Conservation (phyloP, 2,113 vertebrate species). For the Corydoras maculifer region DNA sequence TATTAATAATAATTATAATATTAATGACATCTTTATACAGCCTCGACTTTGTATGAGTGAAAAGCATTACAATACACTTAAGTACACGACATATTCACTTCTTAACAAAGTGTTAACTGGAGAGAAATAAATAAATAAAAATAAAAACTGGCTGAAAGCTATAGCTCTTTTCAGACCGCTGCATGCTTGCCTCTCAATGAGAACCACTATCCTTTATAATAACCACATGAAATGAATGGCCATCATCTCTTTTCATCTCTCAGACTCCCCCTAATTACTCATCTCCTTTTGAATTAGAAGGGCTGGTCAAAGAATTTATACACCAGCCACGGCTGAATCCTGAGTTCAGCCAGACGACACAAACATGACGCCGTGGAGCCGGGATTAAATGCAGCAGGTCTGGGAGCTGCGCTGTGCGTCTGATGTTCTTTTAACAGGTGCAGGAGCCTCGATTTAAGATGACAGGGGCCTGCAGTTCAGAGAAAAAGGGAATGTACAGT, state of each 20-base stretch:
- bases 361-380: conserved; percentile 10
- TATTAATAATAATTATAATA: too few species aligned
- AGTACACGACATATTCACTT: neutral
- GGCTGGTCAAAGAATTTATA: neutral
- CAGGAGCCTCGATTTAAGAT: conserved; percentile 22
- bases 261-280: conserved; percentile 5
- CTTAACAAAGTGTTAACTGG: conserved; percentile 22
- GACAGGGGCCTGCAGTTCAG: conserved; percentile 10
- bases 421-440: neutral
- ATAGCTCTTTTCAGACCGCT: conserved; percentile 1
- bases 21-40: too few species aligned
- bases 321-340: neutral
- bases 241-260: neutral
- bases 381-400: conserved; percentile 22
- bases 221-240: conserved; percentile 15
- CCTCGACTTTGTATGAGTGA: neutral
- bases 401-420: conserved; percentile 9
- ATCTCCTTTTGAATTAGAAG: neutral
- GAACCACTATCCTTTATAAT: conserved; percentile 18
- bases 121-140: conserved; percentile 12
- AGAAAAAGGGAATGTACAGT: conserved; percentile 19
- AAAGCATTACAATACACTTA: neutral
- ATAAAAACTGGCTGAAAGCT: conserved; percentile 6
- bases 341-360: conserved; percentile 3
- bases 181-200: conserved; percentile 3